phyloP scores from a whole-genome alignment of 2,888 invertebrate genomes.

The Coleophora deauratella region DNA sequence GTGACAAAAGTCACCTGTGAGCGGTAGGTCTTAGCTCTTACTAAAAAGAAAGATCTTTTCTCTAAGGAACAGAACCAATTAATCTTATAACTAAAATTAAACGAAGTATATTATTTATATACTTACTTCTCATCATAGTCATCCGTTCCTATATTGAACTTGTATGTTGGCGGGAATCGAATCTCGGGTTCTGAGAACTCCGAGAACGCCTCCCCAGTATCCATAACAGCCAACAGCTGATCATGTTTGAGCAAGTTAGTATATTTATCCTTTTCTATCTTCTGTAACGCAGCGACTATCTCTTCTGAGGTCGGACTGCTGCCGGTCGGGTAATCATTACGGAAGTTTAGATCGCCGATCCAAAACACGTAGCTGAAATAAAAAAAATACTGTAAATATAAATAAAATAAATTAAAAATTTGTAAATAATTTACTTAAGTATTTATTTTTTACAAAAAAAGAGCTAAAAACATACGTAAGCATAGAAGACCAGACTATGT shows the following conservation, averaged over 20 bases:
- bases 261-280: constrained; percentile 79
- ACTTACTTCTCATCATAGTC: constrained; percentile 87
- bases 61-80: too few species aligned
- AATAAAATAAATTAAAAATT: too few species aligned
- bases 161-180: constrained; percentile 90
- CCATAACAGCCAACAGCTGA: constrained; percentile 82
- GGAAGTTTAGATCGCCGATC: constrained; percentile 94
- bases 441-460: too few species aligned
- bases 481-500: too few species aligned
- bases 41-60: too few species aligned
- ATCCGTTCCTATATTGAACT: constrained; percentile 83
- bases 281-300: constrained; percentile 77
- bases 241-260: constrained; percentile 81
- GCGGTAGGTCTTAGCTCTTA: too few species aligned
- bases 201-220: constrained; percentile 85
- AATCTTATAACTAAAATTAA: too few species aligned
- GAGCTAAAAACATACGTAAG: too few species aligned
- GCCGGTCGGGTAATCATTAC: constrained; percentile 78
- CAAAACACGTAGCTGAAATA: constrained; percentile 87
- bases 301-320: constrained; percentile 76
- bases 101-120: background rate
- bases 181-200: constrained; percentile 83
- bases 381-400: too few species aligned
- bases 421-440: too few species aligned
- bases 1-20: too few species aligned